Base-by-base conservation (phyloP, 2,888 invertebrate genomes). In the Chirona hameri region DNA sequence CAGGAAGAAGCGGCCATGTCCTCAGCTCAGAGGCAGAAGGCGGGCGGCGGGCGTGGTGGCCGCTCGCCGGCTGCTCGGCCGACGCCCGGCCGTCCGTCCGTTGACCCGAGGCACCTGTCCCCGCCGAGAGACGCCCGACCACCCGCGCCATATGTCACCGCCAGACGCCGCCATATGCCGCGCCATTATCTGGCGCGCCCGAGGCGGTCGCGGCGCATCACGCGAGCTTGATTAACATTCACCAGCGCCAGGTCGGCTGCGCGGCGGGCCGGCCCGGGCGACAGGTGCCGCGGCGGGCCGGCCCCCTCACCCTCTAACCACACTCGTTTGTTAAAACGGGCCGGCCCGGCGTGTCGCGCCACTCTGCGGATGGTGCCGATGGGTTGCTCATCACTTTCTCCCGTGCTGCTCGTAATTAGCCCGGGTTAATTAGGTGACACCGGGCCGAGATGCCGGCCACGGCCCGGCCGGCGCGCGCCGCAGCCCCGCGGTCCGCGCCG, bases 81-180 rank as follows among this genome's bases (percentile, higher is more conserved):
- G 72, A 15, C 72, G 72, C 18, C 31, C 72, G 72, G 31, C 15
- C 72, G 72, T 21, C 10, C 76, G 76, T 76, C 21, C 76, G 76
- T 76, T 76, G 76, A 76, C 76, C 76, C 76, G 76, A 24, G 76
- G n/a, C 76, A 76, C 76, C 76, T 76, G 76, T 46, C 76, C 18
- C 18, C 72, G 60, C 21, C 69, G 69, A 52, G 7, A 31, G 76
- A 39, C 39, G 76, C 21, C 39, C 9, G 72, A 31, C 76, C 39
- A 76, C 39, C 46, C 46, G 24, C 39, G 46, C 76, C 76, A 76
- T 76, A 76, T 76, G 76, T 76, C 76, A 46, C 76, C 46, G 46
- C 76, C 76, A n/a, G 18, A 18, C 52, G 52, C 12, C 52, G 76
- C 76, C 76, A 76, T 76, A 21, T 76, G 76, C 76, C 76, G 76